A percentile compares a stretch with the other conserved stretches of the same genome.
Conservation (phyloP, 2,888 invertebrate species). For the Zaprionus lineosus region DNA sequence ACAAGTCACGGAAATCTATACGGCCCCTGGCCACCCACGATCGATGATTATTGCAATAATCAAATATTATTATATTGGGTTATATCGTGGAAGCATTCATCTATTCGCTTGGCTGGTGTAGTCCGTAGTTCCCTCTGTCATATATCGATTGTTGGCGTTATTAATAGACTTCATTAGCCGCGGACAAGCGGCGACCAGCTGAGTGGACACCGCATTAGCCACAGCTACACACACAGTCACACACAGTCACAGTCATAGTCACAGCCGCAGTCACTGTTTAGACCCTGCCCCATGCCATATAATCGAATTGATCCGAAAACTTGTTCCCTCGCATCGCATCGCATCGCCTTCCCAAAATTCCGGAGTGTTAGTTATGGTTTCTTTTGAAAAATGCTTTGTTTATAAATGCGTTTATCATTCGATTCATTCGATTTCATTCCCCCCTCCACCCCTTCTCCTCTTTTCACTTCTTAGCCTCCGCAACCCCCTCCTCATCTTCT, state of each 20-base stretch:
- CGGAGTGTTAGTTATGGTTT: constrained; percentile 50
- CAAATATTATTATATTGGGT: constrained; percentile 20
- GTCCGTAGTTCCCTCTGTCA: too few relatives aligned
- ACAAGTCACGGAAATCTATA: too few relatives aligned
- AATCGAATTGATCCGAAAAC: constrained; percentile 15
- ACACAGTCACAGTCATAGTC: too few relatives aligned
- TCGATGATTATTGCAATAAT: constrained; percentile 45
- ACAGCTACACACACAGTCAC: too few relatives aligned
- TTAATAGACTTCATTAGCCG: constrained; percentile 62
- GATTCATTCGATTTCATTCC: constrained; percentile 6
- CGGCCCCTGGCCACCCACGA: constrained; percentile 43
- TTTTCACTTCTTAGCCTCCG: too few relatives aligned
- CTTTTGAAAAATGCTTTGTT: constrained; percentile 67
- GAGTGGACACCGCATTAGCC: constrained; percentile 23
- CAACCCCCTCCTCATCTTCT: too few relatives aligned
- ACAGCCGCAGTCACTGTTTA: too few relatives aligned
- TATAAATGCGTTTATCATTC: constrained; percentile 61
- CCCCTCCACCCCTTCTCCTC: too few relatives aligned
- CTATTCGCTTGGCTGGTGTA: background rate
- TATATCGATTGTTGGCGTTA: constrained; percentile 38
- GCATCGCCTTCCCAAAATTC: constrained; percentile 24
- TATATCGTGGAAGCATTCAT: constrained; percentile 1
- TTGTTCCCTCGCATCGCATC: constrained; percentile 11
- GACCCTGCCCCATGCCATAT: too few relatives aligned
- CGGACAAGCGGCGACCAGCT: constrained; percentile 24